A percentile compares a stretch with the other conserved stretches of the same genome.
Evolutionary conservation across 2,797 vertebrate species (phyloP).

Genomic region (Cyclopterus lumpus): DNA sequence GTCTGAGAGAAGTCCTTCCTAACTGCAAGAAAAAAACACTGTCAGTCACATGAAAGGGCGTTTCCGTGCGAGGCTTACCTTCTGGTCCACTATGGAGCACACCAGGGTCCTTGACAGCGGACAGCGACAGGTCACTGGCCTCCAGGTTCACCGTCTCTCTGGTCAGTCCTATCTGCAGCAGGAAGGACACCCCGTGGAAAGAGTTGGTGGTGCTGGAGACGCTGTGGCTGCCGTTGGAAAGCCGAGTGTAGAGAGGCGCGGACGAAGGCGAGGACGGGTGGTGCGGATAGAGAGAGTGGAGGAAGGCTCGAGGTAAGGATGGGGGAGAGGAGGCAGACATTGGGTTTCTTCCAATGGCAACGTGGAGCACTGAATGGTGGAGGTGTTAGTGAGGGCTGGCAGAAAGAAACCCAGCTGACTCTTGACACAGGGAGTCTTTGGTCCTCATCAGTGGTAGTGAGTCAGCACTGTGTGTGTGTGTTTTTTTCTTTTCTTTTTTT

Average conservation of each 20-base stretch:
- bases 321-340: conserved; percentile 98
- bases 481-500: neutral
- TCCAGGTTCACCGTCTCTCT: conserved; percentile 95
- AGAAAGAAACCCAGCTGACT: conserved; percentile 28
- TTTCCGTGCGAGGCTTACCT: conserved; percentile 82
- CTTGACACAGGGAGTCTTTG: conserved; percentile 22
- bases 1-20: neutral
- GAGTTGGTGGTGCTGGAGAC: conserved; percentile 94
- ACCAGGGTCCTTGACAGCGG: conserved; percentile 95
- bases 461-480: conserved; percentile 19
- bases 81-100: conserved; percentile 98
- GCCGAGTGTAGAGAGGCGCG: conserved; percentile 87
- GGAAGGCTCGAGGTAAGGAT: conserved; percentile 92
- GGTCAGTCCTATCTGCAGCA: conserved; percentile 96
- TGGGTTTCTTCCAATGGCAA: conserved; percentile 85
- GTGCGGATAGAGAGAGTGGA: conserved; percentile 86
- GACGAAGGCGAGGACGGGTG: conserved; percentile 84
- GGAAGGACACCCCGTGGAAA: conserved; percentile 93
- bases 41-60: neutral
- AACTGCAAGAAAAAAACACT: neutral
- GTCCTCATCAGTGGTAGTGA: conserved; percentile 58
- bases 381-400: conserved; percentile 48
- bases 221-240: conserved; percentile 95
- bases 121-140: conserved; percentile 92
- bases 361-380: conserved; percentile 65